These are phyloP conservation scores for Coecobrya sp. DNA, from an alignment of 2,888 invertebrate genomes.

Conservation along the genomic window DNA sequence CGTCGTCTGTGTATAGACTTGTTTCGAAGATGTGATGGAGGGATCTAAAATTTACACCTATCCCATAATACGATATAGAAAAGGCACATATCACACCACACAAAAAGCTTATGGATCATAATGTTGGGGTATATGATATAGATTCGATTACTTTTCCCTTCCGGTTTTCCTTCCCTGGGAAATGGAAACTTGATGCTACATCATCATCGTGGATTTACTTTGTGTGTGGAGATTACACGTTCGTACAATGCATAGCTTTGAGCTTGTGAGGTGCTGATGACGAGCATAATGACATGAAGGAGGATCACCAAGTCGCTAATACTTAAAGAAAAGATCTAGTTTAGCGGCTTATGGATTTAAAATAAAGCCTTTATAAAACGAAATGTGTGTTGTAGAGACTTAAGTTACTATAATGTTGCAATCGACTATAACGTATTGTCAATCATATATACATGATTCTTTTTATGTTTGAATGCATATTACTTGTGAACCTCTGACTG, in stretches of 20 bases:
- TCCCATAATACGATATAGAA: not conserved
- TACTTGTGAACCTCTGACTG: no score
- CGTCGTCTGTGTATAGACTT: not conserved
- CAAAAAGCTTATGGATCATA: slow-evolving; percentile 7
- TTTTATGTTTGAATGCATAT: no score
- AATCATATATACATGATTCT: no score
- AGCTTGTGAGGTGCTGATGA: slow-evolving; percentile 67
- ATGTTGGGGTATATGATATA: slow-evolving; percentile 17
- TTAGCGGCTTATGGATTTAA: slow-evolving; percentile 44
- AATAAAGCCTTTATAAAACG: slow-evolving; percentile 56
- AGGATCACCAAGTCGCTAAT: not conserved
- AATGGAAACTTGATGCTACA: slow-evolving; percentile 66
- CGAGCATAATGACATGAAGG: slow-evolving; percentile 50
- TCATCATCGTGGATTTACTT: slow-evolving; percentile 47
- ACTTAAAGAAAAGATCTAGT: slow-evolving; percentile 25
- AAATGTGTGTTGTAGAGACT: slow-evolving; percentile 29
- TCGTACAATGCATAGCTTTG: slow-evolving; percentile 1
- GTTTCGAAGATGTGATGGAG: slow-evolving; percentile 6
- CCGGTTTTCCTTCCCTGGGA: slow-evolving; percentile 50
- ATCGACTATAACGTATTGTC: not conserved
- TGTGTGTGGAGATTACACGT: not conserved
- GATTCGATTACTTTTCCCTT: slow-evolving; percentile 77
- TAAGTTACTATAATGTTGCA: slow-evolving; percentile 2
- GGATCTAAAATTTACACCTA: not conserved
- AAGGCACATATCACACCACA: slow-evolving; percentile 26